These are phyloP conservation scores for Crambe crambe DNA, from an alignment of 37 sponge, comb jelly and placozoan species.

Conservation along the genomic window DNA sequence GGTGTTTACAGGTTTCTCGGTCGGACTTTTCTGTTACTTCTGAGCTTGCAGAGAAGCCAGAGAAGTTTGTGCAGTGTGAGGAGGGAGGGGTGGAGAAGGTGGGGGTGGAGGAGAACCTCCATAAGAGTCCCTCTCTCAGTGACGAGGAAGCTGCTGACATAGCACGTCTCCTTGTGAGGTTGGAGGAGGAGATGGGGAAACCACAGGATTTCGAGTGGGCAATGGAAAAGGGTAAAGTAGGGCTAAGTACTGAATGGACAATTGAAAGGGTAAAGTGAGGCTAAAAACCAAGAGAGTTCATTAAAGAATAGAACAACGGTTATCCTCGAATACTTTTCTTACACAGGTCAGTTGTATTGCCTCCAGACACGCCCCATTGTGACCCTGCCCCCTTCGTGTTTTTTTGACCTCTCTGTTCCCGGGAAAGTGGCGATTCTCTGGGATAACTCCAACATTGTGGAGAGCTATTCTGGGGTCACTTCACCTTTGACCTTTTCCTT, in stretches of 20 bases:
- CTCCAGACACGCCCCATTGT: constrained; percentile 86
- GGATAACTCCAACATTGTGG: constrained; percentile 96
- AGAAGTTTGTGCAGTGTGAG: constrained; percentile 65
- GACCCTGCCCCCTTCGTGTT: constrained; percentile 81
- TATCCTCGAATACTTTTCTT: no score
- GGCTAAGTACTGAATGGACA: not conserved
- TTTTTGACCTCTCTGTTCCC: constrained; percentile 49
- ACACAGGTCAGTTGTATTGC: constrained; percentile 80
- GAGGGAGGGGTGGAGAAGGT: constrained; percentile 62
- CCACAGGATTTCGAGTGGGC: constrained; percentile 93
- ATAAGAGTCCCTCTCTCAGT: constrained; percentile 44
- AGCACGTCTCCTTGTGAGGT: constrained; percentile 45
- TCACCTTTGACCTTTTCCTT: constrained; percentile 92
- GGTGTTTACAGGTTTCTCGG: constrained; percentile 60
- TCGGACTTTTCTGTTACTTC: constrained; percentile 34
- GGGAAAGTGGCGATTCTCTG: constrained; percentile 63
- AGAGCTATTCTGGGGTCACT: constrained; percentile 86
- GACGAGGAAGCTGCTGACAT: constrained; percentile 64
- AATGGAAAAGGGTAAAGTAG: constrained; percentile 52
- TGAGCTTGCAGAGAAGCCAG: constrained; percentile 58
- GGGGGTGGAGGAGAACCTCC: constrained; percentile 36
- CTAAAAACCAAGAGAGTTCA: no score
- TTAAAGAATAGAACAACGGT: no score
- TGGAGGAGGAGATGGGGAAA: constrained; percentile 69
- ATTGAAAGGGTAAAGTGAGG: no score